Base-by-base conservation (phyloP, 2,797 vertebrate genomes). In the Hephaestus fuliginosus region DNA sequence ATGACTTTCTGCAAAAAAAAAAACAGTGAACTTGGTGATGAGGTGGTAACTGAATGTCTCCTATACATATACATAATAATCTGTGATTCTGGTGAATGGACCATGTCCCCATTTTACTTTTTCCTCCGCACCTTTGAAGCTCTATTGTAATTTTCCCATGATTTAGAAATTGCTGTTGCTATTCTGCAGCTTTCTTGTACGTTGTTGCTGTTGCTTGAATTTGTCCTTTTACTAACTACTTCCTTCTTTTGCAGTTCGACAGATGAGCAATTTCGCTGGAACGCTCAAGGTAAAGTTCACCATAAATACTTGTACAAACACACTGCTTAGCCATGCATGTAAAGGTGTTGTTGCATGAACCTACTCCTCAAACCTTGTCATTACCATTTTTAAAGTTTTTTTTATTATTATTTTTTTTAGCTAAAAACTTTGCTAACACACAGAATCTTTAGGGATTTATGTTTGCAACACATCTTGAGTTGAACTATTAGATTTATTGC, bases 201-300 rank as follows among this genome's bases (percentile, higher is more conserved):
- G 0, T 53, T 17, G 1, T 64, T 53, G 0, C 56, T 72, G 1
- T 30, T 39, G 0, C 56, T 43, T 41, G 49, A 61, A 48, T 51
- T 18, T 10, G 46, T 76, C 4, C n/a, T 70, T 7, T 25, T 56
- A 62, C 10, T 81, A 61, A 78, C 65, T 20, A 9, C 14, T 7
- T 90, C 81, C 70, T 89, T 92, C 88, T 88, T 79, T 95, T 92
- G 82, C 96, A 99, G 98, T 96, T 98, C 98, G 49, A 92, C 96
- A 78, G 98, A 99, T 91, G 98, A 99, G 73, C 97, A 97, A 72
- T 98, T 98, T 93, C 97, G 97, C 82, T 99, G 98, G 98, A 97
- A 98, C 81, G 93, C 96, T 76, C 97, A 98, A 98, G 98, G 98
- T 98, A 97, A 91, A 79, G 60, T 33, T 79, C 8, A 73, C 25